Base-by-base conservation (phyloP, 2,113 vertebrate genomes). In the Microcebus ravelobensis region DNA sequence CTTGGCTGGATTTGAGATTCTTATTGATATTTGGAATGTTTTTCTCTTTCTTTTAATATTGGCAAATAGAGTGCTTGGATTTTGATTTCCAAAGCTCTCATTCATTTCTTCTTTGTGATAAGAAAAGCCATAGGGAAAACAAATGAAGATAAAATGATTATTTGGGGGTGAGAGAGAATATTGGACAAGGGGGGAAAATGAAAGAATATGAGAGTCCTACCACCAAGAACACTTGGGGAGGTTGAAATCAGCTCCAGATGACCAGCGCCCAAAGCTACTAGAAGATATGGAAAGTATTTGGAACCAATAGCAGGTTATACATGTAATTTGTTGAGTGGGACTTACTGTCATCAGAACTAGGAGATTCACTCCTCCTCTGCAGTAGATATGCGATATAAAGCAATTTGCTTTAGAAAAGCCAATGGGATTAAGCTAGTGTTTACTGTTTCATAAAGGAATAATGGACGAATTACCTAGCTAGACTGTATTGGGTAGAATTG, bases 401-500 rank as follows among this genome's bases (percentile, higher is more conserved):
- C 94, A 71, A 80, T 96, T 94, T 98, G 92, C 96, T 96, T 97
- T 73, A 95, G 77, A 91, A 94, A 93, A 65, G 63, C 80, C 96
- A 95, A 67, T 4, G 87, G 97, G 97, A 96, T 96, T 89, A 96
- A 97, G 71, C 91, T 87, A 91, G 50, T 89, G 96, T 98, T 97
- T 95, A 94, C 97, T 93, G 79, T 80, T 97, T 97, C 95, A 77
- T 85, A 91, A 83, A 97, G 96, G 89, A 96, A 67, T 17, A 90
- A 74, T 65, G 83, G 96, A 94, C 97, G 97, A 96, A 98, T 98
- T 96, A 97, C 97, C 86, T 93, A 61, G 94, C 97, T 83, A 52
- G 81, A 96, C 91, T 1, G 23, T 13, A 77, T 4, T 94, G 87
- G 88, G 42, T 92, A 95, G 94, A 96, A 95, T 0, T 91, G 59